These are phyloP conservation scores for Sebastes cheni DNA, from an alignment of 2,797 vertebrate species.

Conservation along the genomic window DNA sequence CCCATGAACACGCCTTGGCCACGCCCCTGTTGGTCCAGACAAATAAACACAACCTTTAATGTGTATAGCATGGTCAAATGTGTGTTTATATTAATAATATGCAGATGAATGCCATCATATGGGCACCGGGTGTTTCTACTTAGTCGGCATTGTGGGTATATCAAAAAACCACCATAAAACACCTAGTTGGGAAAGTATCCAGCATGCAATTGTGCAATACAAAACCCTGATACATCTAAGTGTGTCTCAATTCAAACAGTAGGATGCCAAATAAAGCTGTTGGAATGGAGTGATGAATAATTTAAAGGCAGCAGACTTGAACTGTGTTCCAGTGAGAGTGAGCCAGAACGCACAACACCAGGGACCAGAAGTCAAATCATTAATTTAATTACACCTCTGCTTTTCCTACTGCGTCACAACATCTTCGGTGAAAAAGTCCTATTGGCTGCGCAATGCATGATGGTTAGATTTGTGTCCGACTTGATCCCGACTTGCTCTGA, in stretches of 20 bases:
- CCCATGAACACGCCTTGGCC: conserved; percentile 82
- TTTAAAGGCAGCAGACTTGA: neutral
- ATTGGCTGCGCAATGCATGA: no score
- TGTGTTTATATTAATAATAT: neutral
- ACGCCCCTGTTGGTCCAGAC: conserved; percentile 75
- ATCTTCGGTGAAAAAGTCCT: no score
- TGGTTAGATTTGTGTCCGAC: no score
- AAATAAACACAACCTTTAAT: neutral
- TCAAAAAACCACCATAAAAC: neutral
- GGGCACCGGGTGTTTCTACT: neutral
- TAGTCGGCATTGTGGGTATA: neutral
- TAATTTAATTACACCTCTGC: no score
- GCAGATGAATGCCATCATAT: neutral
- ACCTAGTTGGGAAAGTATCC: neutral
- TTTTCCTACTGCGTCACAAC: no score
- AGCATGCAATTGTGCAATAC: neutral
- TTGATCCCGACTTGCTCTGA: no score
- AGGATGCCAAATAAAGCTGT: neutral
- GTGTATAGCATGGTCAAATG: neutral
- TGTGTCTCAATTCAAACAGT: neutral
- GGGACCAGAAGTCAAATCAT: no score
- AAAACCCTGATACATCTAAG: neutral
- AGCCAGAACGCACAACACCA: no score
- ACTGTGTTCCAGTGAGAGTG: no score
- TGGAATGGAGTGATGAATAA: neutral